Base-by-base conservation (phyloP, 2,113 vertebrate genomes). In the Leiothrix lutea region DNA sequence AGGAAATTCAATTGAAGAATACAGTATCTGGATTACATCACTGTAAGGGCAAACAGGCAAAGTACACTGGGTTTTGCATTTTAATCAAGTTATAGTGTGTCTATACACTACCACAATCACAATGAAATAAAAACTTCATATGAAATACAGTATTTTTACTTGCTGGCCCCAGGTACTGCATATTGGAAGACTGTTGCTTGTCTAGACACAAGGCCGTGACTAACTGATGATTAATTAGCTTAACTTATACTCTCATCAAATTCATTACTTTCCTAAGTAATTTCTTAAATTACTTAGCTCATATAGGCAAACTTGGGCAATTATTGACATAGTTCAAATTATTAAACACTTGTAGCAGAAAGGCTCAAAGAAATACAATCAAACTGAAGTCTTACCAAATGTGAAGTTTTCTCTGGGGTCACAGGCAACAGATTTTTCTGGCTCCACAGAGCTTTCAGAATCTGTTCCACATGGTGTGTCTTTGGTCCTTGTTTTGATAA, bases 161-260 rank as follows among this genome's bases (percentile, higher is more conserved):
- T 81, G 35, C 5, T 69, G 22, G 48, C 31, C 36, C 1, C 44
- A 69, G 40, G 62, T 83, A 69, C 38, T 65, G 54, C 45, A 40
- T 75, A 82, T 36, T 88, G 66, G 35, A 87, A 69, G 70, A 72
- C 60, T 78, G 40, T 3, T 45, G 22, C 80, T 73, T 91, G 73
- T 85, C 69, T 86, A 82, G 71, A 72, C 88, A 60, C n/a, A 90
- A 79, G 45, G 28, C 50, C 0, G 0, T 86, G 91, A 95, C 57
- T 94, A 87, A 90, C 66, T 65, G 62, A 83, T 92, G 71, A 95
- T 92, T 92, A 92, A 94, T 95, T 92, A 92, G 50, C 18, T 92
- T 65, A 86, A 94, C 23, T 70, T 57, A 69, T n/a, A 33, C 18
- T 77, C 36, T 91, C 67, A 88, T 90, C 79, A 88, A 88, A 88